A percentile compares a stretch with the other conserved stretches of the same genome.
phyloP scores from a whole-genome alignment of 1,140 invertebrate genomes.

The Nebria ingens region DNA sequence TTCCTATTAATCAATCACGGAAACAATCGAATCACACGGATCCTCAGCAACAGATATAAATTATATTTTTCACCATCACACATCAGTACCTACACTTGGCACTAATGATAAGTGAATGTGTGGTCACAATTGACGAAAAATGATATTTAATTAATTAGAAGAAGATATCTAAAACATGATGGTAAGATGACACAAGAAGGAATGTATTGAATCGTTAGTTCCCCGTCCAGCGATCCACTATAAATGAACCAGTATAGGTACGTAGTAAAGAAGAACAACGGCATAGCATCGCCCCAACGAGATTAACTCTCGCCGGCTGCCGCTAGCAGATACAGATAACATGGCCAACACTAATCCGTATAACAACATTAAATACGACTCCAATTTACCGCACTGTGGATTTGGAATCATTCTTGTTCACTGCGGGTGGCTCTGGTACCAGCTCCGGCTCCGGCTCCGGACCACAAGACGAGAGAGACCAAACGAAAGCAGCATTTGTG shows the following conservation, averaged over 20 bases:
- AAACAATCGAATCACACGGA: too few species aligned
- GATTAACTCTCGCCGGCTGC: constrained; percentile 19
- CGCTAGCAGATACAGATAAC: constrained; percentile 22
- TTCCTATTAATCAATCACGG: constrained; percentile 17
- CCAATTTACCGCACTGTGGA: constrained; percentile 38
- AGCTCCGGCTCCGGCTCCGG: not conserved
- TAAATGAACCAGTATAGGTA: too few species aligned
- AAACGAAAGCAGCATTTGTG: not conserved
- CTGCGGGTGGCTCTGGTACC: constrained; percentile 20
- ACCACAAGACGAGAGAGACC: not conserved
- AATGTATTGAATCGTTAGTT: too few species aligned
- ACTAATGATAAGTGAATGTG: too few species aligned
- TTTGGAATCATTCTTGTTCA: constrained; percentile 31
- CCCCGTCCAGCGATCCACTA: too few species aligned
- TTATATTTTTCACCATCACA: not conserved
- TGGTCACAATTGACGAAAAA: too few species aligned
- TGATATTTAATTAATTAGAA: too few species aligned
- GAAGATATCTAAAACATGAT: too few species aligned
- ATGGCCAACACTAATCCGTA: constrained; percentile 30
- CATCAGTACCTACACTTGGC: too few species aligned
- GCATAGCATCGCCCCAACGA: constrained; percentile 13
- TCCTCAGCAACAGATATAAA: not conserved
- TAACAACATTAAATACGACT: constrained; percentile 39
- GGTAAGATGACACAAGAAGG: too few species aligned
- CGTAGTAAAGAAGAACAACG: too few species aligned